Percentiles rank a stretch among this genome's conserved stretches.
These are phyloP conservation scores for Drosophila tanythrix DNA, from an alignment of 2,888 invertebrate genomes.

Conservation along the genomic window DNA sequence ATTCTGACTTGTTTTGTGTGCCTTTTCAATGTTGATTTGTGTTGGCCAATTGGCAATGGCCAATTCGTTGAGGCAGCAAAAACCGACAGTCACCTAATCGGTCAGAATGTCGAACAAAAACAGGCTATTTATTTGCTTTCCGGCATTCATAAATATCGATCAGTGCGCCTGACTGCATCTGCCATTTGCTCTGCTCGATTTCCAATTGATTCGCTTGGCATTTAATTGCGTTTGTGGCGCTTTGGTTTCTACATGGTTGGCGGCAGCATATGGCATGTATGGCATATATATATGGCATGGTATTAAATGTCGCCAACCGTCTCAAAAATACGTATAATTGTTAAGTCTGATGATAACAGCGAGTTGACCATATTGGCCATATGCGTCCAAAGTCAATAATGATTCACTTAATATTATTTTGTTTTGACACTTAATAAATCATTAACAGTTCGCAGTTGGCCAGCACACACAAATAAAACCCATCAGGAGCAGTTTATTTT, in stretches of 20 bases:
- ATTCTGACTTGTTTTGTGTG: constrained; percentile 17
- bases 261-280: constrained; percentile 35
- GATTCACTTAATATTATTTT: constrained; percentile 49
- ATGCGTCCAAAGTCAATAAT: constrained; percentile 49
- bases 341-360: constrained; percentile 39
- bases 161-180: constrained; percentile 65
- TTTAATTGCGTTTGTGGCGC: constrained; percentile 30
- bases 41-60: constrained; percentile 24
- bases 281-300: background rate
- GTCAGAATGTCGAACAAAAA: constrained; percentile 2
- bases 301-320: constrained; percentile 38
- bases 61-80: constrained; percentile 15
- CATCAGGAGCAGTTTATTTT: constrained; percentile 9
- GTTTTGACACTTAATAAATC: constrained; percentile 73
- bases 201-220: constrained; percentile 43
- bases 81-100: constrained; percentile 6
- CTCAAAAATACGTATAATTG: constrained; percentile 47
- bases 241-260: constrained; percentile 45
- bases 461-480: constrained; percentile 37
- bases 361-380: constrained; percentile 12
- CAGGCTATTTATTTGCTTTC: constrained; percentile 54
- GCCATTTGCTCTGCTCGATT: constrained; percentile 51
- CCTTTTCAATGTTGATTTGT: constrained; percentile 23
- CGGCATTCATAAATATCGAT: constrained; percentile 73
- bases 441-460: constrained; percentile 46